Conservation (phyloP, 1,140 invertebrate species). For the Heliothis subflexa region DNA sequence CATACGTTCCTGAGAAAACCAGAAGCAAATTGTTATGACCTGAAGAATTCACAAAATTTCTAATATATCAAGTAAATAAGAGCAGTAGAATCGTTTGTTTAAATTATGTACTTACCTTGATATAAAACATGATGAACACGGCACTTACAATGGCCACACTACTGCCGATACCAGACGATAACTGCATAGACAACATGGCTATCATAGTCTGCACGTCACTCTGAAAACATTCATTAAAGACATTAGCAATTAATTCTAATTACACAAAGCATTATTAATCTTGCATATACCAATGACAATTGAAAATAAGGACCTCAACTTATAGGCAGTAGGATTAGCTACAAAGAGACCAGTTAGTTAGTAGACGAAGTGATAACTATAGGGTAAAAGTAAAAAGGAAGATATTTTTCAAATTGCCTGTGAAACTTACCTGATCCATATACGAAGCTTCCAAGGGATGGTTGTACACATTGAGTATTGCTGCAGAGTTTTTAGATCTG, state of each 20-base stretch:
- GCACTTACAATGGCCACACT: slow-evolving; percentile 74
- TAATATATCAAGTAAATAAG: too few relatives aligned
- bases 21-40: not conserved
- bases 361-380: not conserved
- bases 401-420: not conserved
- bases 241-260: not conserved
- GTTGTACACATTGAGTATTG: slow-evolving; percentile 69
- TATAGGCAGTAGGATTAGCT: too few relatives aligned
- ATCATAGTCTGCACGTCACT: slow-evolving; percentile 68
- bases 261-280: too few relatives aligned
- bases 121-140: slow-evolving; percentile 87
- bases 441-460: slow-evolving; percentile 76
- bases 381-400: not conserved
- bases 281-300: too few relatives aligned
- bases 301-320: too few relatives aligned
- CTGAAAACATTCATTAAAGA: slow-evolving; percentile 58
- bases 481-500: slow-evolving; percentile 58
- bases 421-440: slow-evolving; percentile 65
- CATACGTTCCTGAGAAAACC: slow-evolving; percentile 79
- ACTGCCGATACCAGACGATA: slow-evolving; percentile 71
- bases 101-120: slow-evolving; percentile 83
- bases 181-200: slow-evolving; percentile 69
- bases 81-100: too few relatives aligned
- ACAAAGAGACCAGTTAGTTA: too few relatives aligned
- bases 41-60: too few relatives aligned